Percentiles rank a stretch among this genome's conserved stretches.
phyloP scores from a whole-genome alignment of 1,140 invertebrate species.

The Nasonia longicornis region DNA sequence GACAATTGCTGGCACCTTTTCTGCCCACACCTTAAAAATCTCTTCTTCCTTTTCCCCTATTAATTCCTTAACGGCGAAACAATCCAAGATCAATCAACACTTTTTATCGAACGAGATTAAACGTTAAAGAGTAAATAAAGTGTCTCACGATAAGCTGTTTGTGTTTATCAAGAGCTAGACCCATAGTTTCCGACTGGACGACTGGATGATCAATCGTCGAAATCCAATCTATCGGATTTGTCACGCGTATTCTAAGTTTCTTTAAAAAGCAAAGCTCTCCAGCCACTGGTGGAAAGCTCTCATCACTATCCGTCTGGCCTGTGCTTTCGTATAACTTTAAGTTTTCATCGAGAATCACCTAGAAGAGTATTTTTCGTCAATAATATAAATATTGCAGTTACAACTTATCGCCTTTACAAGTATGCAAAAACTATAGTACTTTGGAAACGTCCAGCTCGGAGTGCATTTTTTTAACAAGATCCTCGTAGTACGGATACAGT shows the following conservation, averaged over 20 bases:
- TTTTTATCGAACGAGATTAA: neutral
- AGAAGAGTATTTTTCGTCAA: neutral
- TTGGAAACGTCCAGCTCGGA: constrained; percentile 76
- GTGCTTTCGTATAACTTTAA: constrained; percentile 66
- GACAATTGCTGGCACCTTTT: constrained; percentile 12
- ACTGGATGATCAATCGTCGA: constrained; percentile 29
- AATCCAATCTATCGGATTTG: constrained; percentile 70
- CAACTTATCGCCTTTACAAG: neutral
- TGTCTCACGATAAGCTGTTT: constrained; percentile 18
- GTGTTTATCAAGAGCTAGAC: neutral
- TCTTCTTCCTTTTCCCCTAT: neutral
- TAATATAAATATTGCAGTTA: constrained; percentile 32
- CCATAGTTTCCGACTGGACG: constrained; percentile 6
- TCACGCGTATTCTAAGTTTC: constrained; percentile 75
- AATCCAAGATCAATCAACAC: neutral
- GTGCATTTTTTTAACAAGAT: constrained; percentile 73
- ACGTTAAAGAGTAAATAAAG: neutral
- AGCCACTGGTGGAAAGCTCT: constrained; percentile 78
- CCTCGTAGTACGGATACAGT: constrained; percentile 73
- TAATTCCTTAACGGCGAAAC: constrained; percentile 14
- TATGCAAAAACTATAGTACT: constrained; percentile 7
- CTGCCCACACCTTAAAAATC: constrained; percentile 16
- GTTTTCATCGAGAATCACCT: constrained; percentile 61
- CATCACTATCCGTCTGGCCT: constrained; percentile 71
- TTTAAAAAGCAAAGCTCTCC: constrained; percentile 79